Evolutionary conservation across 35 echinoderm and acorn worm species (phyloP).

Genomic region (Amphiura filiformis): DNA sequence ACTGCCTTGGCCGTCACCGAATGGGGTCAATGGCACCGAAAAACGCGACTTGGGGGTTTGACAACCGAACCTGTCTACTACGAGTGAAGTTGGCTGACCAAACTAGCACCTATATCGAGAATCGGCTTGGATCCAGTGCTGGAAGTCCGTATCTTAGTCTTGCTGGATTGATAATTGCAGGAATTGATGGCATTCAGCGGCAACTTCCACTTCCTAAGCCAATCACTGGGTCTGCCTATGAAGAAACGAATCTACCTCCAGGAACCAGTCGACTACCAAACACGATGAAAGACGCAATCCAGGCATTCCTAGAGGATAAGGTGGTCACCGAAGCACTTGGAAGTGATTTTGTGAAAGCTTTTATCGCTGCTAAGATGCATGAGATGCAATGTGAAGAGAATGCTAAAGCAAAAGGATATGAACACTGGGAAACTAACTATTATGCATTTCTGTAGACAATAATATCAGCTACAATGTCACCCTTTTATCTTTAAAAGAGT

Average conservation of each 20-base stretch:
- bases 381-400: slow-evolving; percentile 67
- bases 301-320: slow-evolving; percentile 66
- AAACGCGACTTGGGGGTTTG: slow-evolving; percentile 73
- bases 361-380: slow-evolving; percentile 60
- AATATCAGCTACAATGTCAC: too few relatives aligned
- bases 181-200: slow-evolving; percentile 65
- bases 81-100: slow-evolving; percentile 50
- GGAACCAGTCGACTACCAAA: too few relatives aligned
- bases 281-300: slow-evolving; percentile 57
- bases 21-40: slow-evolving; percentile 13
- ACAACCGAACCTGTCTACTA: slow-evolving; percentile 63
- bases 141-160: slow-evolving; percentile 73
- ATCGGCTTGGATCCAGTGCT: slow-evolving; percentile 70
- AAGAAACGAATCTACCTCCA: slow-evolving; percentile 28
- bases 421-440: not conserved
- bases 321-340: slow-evolving; percentile 64
- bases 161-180: slow-evolving; percentile 71
- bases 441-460: too few relatives aligned
- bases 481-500: too few relatives aligned
- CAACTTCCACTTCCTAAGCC: slow-evolving; percentile 41
- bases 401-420: slow-evolving; percentile 36
- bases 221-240: slow-evolving; percentile 49
- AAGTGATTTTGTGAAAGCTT: slow-evolving; percentile 66
- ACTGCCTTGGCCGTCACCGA: slow-evolving; percentile 48
- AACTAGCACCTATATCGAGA: slow-evolving; percentile 65